These are phyloP conservation scores for Cyclura pinguis DNA, from an alignment of 2,797 vertebrate species.

Conservation along the genomic window DNA sequence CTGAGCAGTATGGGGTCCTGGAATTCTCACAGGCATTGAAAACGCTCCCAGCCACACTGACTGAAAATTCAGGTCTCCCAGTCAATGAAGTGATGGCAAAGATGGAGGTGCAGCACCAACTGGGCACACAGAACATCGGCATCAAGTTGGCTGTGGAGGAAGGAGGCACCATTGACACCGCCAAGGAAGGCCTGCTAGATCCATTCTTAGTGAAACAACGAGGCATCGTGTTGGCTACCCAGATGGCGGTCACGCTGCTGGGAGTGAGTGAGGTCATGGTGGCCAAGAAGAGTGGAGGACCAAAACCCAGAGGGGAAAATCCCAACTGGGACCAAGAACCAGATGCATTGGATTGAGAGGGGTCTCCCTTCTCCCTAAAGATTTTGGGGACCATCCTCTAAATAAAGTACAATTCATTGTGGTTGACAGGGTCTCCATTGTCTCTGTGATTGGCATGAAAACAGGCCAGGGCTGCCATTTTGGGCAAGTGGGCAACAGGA, in stretches of 20 bases:
- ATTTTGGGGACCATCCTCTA: too few species aligned
- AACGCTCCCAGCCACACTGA: conserved; percentile 23
- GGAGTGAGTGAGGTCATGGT: conserved; percentile 46
- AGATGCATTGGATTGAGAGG: conserved; percentile 18
- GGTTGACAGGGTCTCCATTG: fast-evolving
- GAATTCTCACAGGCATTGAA: conserved; percentile 48
- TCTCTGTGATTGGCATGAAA: background rate
- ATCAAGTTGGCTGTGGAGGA: conserved; percentile 40
- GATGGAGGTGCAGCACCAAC: conserved; percentile 41
- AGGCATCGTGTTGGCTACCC: conserved; percentile 30
- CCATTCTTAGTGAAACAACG: conserved; percentile 34
- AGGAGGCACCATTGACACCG: background rate
- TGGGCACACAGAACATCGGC: conserved; percentile 47
- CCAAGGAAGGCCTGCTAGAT: conserved; percentile 30
- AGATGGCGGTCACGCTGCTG: conserved; percentile 38
- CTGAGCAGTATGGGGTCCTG: conserved; percentile 58
- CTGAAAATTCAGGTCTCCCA: conserved; percentile 18
- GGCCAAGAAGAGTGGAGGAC: conserved; percentile 51
- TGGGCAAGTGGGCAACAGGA: background rate
- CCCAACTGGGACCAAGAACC: conserved; percentile 55
- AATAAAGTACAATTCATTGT: background rate
- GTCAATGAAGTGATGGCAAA: conserved; percentile 25
- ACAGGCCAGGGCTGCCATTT: background rate
- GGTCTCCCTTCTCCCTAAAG: too few species aligned
- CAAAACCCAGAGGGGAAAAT: conserved; percentile 34